phyloP scores from a whole-genome alignment of 2,888 invertebrate genomes.

The Ellobium chinense region DNA sequence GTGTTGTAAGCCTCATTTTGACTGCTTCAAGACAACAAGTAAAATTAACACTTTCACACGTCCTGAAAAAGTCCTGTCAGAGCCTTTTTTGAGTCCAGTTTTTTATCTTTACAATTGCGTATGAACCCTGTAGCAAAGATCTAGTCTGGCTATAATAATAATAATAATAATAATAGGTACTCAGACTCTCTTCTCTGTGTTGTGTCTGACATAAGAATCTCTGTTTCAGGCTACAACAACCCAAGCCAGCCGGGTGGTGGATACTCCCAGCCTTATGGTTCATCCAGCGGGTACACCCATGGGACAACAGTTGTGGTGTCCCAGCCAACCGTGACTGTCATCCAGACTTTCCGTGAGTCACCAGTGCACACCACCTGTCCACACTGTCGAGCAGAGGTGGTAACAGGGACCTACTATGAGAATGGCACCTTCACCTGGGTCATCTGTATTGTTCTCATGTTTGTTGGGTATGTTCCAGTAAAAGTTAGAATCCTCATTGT shows the following conservation, averaged over 20 bases:
- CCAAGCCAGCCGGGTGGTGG: conserved; percentile 21
- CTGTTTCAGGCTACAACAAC: conserved; percentile 13
- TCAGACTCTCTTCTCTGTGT: too few species aligned
- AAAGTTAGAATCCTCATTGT: too few species aligned
- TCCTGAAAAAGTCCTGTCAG: too few species aligned
- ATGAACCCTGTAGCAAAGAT: too few species aligned
- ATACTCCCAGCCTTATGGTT: conserved; percentile 3
- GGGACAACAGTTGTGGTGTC: conserved; percentile 65
- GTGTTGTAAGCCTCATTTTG: too few species aligned
- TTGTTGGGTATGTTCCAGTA: conserved; percentile 75
- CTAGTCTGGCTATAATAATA: too few species aligned
- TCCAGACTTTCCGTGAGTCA: conserved; percentile 67
- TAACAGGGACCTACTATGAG: conserved; percentile 70
- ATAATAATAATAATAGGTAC: too few species aligned
- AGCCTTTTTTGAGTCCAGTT: too few species aligned
- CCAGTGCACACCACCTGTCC: conserved; percentile 71
- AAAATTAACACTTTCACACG: too few species aligned
- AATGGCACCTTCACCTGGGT: conserved; percentile 75
- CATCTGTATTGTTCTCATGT: conserved; percentile 67
- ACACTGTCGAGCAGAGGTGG: conserved; percentile 72
- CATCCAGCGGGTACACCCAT: background rate
- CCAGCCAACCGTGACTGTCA: conserved; percentile 60
- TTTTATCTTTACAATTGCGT: too few species aligned
- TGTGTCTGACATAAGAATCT: too few species aligned
- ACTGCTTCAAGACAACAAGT: too few species aligned